Base-by-base conservation (phyloP, 2,113 vertebrate species). In the Varanus salvator region DNA sequence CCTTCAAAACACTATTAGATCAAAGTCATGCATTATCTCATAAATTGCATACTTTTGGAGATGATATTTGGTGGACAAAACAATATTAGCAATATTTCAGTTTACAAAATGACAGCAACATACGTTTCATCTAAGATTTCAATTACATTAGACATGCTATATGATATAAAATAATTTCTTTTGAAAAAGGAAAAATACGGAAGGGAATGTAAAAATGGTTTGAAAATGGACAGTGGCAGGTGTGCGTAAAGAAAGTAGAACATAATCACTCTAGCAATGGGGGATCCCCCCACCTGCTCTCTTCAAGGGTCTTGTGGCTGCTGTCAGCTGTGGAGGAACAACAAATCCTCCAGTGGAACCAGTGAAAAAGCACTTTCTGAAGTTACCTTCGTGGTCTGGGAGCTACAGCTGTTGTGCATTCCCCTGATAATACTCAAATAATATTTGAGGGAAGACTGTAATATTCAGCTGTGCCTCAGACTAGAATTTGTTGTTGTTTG, bases 21-120 rank as follows among this genome's bases (percentile, higher is more conserved):
- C 86, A 87, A 78, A 87, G 86, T 25, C 23, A 77, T 60, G 54
- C 60, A 87, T 78, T 69, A 87, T 87, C 76, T 68, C 60, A 80
- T 80, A 74, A 77, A 76, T 25, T 27, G 25, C 54, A 52, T 50
- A 21, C 8, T 80, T 87, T 80, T 34, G 64, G 76, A 80, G 60
- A 34, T 80, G 76, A 69, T 87, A 71, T 69, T 80, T n/a, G 21
- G 31, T 44, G 44, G 64, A 9, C 44, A 54, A 5, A 80, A 69
- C 60, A 80, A 34, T 80, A 48, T 64, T 77, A 71, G 54, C 64
- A 71, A 54, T n/a, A 69, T 54, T 74, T 75, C 72, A 60, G 50
- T 25, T 60, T 71, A n/a, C 19, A 80, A 77, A 80, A 87, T 29
- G 50, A 25, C 76, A 69, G 31, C 44, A 54, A 80, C 31, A 34